These are phyloP conservation scores for Habropoda laboriosa DNA, from an alignment of 1,140 invertebrate genomes.

Conservation along the genomic window DNA sequence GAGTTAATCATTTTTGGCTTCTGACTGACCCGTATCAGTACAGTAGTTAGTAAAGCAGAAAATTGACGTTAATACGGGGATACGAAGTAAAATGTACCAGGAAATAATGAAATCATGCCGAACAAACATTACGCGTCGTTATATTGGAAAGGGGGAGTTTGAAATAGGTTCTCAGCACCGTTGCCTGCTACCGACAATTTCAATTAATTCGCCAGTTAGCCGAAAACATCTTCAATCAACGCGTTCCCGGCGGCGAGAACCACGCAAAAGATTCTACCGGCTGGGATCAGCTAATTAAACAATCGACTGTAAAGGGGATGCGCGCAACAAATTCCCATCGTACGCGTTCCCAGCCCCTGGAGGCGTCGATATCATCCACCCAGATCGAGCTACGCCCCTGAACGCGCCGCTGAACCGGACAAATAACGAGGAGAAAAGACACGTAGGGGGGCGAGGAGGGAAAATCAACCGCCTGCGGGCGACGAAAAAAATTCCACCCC, in stretches of 20 bases:
- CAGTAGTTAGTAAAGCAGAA: too few species aligned
- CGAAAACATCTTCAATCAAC: conserved; percentile 15
- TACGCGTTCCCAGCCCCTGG: background rate
- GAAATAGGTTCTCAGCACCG: background rate
- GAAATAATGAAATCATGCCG: too few species aligned
- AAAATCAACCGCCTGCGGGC: conserved; percentile 14
- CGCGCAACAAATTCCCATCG: conserved; percentile 31
- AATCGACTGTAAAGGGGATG: conserved; percentile 32
- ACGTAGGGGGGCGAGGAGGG: background rate
- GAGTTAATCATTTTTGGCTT: too few species aligned
- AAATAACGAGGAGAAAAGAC: conserved; percentile 36
- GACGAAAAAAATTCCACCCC: background rate
- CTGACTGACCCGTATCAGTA: too few species aligned
- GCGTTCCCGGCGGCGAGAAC: background rate
- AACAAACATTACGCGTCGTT: too few species aligned
- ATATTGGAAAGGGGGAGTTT: too few species aligned
- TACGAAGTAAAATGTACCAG: too few species aligned
- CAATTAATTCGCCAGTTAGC: conserved; percentile 15
- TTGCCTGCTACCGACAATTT: background rate
- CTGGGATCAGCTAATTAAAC: conserved; percentile 31
- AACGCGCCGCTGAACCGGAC: background rate
- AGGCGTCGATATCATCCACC: conserved; percentile 16
- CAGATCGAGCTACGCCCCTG: background rate
- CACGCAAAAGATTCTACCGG: conserved; percentile 4
- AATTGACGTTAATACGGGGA: too few species aligned